Conservation (phyloP, 53 echinoderm and acorn worm genomes). For the Holothuria leucospilota region DNA sequence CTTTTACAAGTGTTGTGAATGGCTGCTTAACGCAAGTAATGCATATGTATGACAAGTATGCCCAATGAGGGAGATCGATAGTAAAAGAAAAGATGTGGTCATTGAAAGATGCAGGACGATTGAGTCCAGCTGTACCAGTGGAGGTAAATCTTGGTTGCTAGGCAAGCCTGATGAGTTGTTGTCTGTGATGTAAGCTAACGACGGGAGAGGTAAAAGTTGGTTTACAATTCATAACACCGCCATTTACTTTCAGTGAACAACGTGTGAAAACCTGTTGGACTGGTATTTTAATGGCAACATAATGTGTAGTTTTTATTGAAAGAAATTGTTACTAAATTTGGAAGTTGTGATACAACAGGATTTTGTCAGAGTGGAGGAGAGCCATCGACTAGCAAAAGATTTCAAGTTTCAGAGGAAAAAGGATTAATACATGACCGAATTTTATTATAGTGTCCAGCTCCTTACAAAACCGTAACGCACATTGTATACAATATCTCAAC, state of each 20-base stretch:
- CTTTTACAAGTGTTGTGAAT: background rate
- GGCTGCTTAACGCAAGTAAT: background rate
- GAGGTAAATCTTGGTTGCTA: constrained; percentile 7
- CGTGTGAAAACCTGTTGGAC: background rate
- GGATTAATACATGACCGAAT: no score
- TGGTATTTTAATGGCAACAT: no score
- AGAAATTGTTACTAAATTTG: no score
- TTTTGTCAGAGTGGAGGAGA: no score
- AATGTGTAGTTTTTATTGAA: no score
- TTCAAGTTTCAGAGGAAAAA: no score
- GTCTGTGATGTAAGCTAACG: constrained; percentile 35
- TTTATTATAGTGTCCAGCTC: no score
- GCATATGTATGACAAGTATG: background rate
- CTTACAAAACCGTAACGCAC: no score
- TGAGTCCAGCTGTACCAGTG: background rate
- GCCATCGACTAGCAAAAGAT: no score
- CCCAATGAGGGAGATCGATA: constrained; percentile 9
- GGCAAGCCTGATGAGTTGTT: constrained; percentile 15
- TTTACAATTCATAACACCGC: constrained; percentile 35
- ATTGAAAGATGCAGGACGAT: background rate
- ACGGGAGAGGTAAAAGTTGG: constrained; percentile 9
- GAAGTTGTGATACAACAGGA: no score
- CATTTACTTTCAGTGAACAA: constrained; percentile 17
- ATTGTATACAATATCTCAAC: no score
- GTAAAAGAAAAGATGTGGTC: constrained; percentile 11